phyloP scores from a whole-genome alignment of 2,113 vertebrate species.

The Zeus faber region DNA sequence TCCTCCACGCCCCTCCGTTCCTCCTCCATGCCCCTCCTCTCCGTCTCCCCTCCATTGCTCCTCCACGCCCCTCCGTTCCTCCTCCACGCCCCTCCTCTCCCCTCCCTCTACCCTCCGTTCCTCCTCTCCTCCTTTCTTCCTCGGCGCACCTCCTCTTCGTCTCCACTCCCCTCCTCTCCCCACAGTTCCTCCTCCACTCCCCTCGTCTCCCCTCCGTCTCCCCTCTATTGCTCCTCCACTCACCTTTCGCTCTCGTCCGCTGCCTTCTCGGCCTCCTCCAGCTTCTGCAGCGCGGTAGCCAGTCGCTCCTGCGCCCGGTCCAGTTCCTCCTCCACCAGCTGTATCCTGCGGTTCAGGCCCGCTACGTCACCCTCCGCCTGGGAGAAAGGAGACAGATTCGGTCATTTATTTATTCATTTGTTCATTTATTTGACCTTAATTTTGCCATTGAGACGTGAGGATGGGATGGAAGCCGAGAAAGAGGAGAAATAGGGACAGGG shows the following conservation, averaged over 20 bases:
- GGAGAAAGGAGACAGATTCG: not conserved
- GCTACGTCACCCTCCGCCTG: constrained; percentile 96
- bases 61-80: too few relatives aligned
- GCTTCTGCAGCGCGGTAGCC: constrained; percentile 90
- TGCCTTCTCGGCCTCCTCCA: constrained; percentile 97
- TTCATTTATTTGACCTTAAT: constrained; percentile 10
- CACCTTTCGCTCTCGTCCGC: constrained; percentile 98
- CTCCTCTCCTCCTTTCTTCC: too few relatives aligned
- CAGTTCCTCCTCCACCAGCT: constrained; percentile 97
- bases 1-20: too few relatives aligned
- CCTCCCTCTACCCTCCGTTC: too few relatives aligned
- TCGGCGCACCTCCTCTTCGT: not conserved
- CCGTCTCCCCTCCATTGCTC: too few relatives aligned
- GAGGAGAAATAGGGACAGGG: not conserved
- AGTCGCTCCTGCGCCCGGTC: constrained; percentile 95
- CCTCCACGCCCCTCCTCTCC: too few relatives aligned
- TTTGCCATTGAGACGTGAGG: too few relatives aligned
- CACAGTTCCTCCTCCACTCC: constrained; percentile 37
- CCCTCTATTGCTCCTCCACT: not conserved
- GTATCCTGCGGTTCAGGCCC: constrained; percentile 92
- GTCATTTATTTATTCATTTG: constrained; percentile 29
- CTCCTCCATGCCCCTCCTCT: too few relatives aligned
- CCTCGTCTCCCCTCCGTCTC: constrained; percentile 72
- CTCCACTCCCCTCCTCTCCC: too few relatives aligned
- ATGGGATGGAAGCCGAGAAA: constrained; percentile 17